These are phyloP conservation scores for Vidua chalybeata DNA, from an alignment of 2,113 vertebrate genomes.

Conservation along the genomic window DNA sequence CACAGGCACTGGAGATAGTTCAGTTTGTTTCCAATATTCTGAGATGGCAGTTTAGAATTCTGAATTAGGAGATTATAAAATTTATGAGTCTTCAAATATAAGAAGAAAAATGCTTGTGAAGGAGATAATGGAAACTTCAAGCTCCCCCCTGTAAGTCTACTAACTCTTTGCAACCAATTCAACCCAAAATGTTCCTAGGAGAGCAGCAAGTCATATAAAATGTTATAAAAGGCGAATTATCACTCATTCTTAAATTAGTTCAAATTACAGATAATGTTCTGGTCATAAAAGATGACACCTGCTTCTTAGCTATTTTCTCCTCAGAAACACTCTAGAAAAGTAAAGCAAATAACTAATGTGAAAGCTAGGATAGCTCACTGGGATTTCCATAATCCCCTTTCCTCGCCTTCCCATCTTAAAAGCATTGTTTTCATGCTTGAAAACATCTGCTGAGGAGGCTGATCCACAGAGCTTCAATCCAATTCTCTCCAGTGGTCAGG, in stretches of 20 bases:
- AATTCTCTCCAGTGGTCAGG: neutral
- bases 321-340: neutral
- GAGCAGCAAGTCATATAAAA: neutral
- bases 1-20: neutral
- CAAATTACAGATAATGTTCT: neutral
- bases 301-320: neutral
- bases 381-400: slow-evolving; percentile 1
- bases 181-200: neutral
- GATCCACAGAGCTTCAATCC: neutral
- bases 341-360: neutral
- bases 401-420: neutral
- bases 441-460: neutral
- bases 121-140: neutral
- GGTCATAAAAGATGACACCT: neutral
- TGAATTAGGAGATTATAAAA: slow-evolving; percentile 3
- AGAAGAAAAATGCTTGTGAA: neutral
- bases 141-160: neutral
- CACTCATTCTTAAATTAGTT: neutral
- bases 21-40: neutral
- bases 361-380: neutral
- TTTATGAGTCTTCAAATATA: neutral
- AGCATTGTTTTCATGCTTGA: neutral
- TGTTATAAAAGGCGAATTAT: neutral
- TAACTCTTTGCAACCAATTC: neutral
- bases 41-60: neutral